Evolutionary conservation across 2,797 vertebrate species (phyloP).

Genomic region (Xenentodon cancila): DNA sequence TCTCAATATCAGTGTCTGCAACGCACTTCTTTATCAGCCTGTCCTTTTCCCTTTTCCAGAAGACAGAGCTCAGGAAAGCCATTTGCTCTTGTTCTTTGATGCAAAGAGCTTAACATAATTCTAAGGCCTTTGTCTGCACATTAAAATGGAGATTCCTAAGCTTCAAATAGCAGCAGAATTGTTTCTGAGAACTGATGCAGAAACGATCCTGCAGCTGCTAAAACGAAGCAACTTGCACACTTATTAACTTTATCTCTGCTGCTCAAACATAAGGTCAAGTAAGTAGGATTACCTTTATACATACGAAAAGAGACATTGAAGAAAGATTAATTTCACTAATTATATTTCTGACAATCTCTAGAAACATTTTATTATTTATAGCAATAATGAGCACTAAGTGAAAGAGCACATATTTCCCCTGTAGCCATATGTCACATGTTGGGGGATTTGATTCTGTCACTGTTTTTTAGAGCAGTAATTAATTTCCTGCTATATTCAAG

Average conservation of each 20-base stretch:
- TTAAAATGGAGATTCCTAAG: conserved; percentile 59
- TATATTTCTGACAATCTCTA: conserved; percentile 54
- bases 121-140: conserved; percentile 40
- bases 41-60: conserved; percentile 31
- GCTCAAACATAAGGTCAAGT: conserved; percentile 42
- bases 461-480: conserved; percentile 73
- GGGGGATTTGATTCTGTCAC: conserved; percentile 70
- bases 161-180: conserved; percentile 47
- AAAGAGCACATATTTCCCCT: conserved; percentile 42
- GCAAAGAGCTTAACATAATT: conserved; percentile 56
- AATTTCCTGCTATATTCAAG: conserved; percentile 53
- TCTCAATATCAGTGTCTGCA: conserved; percentile 47
- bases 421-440: conserved; percentile 45
- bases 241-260: conserved; percentile 27
- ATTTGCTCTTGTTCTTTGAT: conserved; percentile 68
- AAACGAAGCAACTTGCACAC: conserved; percentile 31
- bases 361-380: conserved; percentile 69
- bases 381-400: conserved; percentile 45
- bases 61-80: conserved; percentile 48
- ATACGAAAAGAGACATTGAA: conserved; percentile 47
- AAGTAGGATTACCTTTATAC: conserved; percentile 50
- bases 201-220: conserved; percentile 38
- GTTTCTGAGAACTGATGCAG: conserved; percentile 44
- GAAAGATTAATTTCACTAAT: conserved; percentile 51
- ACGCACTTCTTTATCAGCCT: conserved; percentile 58